Percentiles rank a stretch among this genome's conserved stretches.
phyloP scores from a whole-genome alignment of 2,888 invertebrate species.

The Melanargia galathea region DNA sequence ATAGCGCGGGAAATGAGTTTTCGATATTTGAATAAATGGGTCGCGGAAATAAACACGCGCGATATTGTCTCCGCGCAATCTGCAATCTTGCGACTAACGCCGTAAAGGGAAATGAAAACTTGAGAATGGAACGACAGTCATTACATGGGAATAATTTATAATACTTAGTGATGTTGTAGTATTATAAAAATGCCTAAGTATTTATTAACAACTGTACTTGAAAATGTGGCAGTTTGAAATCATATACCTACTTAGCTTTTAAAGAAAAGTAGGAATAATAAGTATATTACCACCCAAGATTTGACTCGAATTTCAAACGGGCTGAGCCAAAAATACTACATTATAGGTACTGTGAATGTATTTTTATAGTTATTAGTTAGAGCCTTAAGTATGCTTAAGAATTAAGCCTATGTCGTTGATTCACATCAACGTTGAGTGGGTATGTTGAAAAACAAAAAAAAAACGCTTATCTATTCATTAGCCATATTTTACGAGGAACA shows the following conservation, averaged over 20 bases:
- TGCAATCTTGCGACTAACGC: constrained; percentile 45
- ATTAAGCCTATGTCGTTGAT: neutral
- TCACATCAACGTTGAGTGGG: neutral
- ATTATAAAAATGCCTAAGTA: no score
- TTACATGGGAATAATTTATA: no score
- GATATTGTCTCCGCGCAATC: constrained; percentile 72
- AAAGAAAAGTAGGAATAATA: no score
- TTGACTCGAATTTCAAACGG: neutral
- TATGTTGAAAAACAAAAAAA: constrained; percentile 2
- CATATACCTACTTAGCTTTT: no score
- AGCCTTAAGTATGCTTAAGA: neutral
- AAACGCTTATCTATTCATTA: constrained; percentile 30
- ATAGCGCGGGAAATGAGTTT: constrained; percentile 76
- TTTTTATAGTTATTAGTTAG: no score
- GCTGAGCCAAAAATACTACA: no score
- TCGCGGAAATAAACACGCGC: constrained; percentile 73
- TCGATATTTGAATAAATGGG: constrained; percentile 74
- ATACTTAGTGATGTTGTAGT: no score
- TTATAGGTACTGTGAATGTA: no score
- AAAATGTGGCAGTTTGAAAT: no score
- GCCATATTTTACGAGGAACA: constrained; percentile 32
- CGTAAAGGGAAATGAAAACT: constrained; percentile 49
- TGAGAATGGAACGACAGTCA: constrained; percentile 37
- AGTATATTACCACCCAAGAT: no score
- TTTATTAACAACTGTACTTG: no score